These are phyloP conservation scores for Tenthredo livida DNA, from an alignment of 2,888 invertebrate species.

Conservation along the genomic window DNA sequence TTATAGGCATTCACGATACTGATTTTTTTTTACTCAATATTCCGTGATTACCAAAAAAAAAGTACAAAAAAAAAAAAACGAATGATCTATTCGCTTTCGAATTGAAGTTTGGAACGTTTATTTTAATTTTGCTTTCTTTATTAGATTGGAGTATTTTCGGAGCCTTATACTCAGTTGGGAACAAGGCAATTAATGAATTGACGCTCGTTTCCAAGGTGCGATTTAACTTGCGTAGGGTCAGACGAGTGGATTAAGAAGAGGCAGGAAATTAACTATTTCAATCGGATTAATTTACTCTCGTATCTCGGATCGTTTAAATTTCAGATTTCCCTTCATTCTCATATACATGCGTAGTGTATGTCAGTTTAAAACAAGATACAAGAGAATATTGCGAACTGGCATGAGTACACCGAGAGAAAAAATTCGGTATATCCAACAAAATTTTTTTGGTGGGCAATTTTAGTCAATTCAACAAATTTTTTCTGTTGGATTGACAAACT, in stretches of 20 bases:
- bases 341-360: neutral
- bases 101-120: neutral
- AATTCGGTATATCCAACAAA: too few species aligned
- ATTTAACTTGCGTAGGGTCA: constrained; percentile 20
- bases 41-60: neutral
- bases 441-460: too few species aligned
- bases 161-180: neutral
- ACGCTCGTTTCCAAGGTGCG: constrained; percentile 5
- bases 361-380: neutral
- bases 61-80: neutral
- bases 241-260: constrained; percentile 22
- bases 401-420: too few species aligned
- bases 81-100: neutral
- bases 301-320: neutral
- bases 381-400: neutral
- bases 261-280: constrained; percentile 24
- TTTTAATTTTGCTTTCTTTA: neutral
- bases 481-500: too few species aligned
- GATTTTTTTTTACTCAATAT: neutral
- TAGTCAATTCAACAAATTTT: too few species aligned
- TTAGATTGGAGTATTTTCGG: neutral
- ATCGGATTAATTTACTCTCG: constrained; percentile 13
- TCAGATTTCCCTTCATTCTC: neutral
- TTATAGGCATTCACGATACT: neutral
- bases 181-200: constrained; percentile 1